Evolutionary conservation across 2,797 vertebrate species (phyloP), one percentile per base, ranked within the genome.

Genomic region (Coluber constrictor): DNA sequence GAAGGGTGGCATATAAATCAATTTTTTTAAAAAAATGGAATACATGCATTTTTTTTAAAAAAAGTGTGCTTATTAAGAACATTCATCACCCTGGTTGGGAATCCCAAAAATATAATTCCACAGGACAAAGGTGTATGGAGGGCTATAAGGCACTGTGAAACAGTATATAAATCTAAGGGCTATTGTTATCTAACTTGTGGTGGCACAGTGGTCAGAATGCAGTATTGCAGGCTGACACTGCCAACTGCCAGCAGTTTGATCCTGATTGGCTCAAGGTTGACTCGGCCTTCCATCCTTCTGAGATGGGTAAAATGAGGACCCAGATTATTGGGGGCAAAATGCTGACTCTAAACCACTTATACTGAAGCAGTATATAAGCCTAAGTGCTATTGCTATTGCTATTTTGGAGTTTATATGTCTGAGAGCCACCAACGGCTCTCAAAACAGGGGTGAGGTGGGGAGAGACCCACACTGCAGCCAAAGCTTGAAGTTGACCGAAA

Each of bases 11-110:
- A 37, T 37, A 37, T 37, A 37, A 37, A 37, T 37, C 37, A 37
- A 37, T 37, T 37, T 37, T 37, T 37, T 37, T 37, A 37, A 37
- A 37, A 37, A 37, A 37, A 37, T 37, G 93, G 93, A 95, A 96
- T 29, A 5, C 70, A 93, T 92, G 90, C 57, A 96, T 97, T 93
- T 66, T 1, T 54, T 54, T 32, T 0, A 0, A 51, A 94, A 95
- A 91, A 88, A 95, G 96, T 94, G 66, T 9, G 2, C 92, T 96
- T 95, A 94, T 92, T 92, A 95, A 93, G 79, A 91, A 95, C 20
- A 79, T 91, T 92, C 12, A 90, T 91, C 47, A 90, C 56, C 59
- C 4, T 63, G 11, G 5, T 94, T 94, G 91, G 92, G 94, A 95
- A 95, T 90, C 90, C 57, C 23, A 79, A 70, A 47, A 11, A 88